phyloP scores from a whole-genome alignment of 2,888 invertebrate genomes.

The Girardia tigrina region DNA sequence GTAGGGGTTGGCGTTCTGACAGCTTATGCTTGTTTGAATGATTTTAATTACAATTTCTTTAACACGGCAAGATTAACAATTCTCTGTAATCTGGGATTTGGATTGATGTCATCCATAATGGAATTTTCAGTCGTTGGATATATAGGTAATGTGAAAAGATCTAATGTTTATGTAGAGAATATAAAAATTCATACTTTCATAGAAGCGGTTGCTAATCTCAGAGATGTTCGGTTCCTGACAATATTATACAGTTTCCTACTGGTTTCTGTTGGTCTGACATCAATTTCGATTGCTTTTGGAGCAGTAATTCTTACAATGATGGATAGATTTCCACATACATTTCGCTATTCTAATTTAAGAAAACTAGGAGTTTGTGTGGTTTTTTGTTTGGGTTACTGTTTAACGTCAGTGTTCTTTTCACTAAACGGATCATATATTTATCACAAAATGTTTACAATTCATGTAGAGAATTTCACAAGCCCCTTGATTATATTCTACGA shows the following conservation, averaged over 20 bases:
- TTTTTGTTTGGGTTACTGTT: neutral
- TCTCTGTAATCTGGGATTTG: neutral
- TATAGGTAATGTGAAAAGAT: too few species aligned
- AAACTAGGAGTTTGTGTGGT: neutral
- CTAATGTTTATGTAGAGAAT: too few species aligned
- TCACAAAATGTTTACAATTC: neutral
- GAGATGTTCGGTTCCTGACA: neutral
- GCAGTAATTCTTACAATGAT: neutral
- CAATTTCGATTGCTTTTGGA: neutral
- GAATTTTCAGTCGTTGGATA: neutral
- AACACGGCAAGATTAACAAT: neutral
- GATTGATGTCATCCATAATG: neutral
- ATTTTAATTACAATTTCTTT: neutral
- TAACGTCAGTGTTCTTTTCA: neutral
- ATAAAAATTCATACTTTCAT: neutral
- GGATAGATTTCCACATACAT: neutral
- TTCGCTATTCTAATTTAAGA: neutral
- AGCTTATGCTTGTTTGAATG: neutral
- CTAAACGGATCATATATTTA: neutral
- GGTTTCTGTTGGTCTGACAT: neutral
- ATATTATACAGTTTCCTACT: neutral
- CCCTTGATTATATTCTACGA: neutral
- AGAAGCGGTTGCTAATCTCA: neutral
- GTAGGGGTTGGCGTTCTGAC: neutral
- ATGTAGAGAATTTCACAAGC: neutral